Evolutionary conservation across 2,888 invertebrate species (phyloP).

Genomic region (Molorchus minor): DNA sequence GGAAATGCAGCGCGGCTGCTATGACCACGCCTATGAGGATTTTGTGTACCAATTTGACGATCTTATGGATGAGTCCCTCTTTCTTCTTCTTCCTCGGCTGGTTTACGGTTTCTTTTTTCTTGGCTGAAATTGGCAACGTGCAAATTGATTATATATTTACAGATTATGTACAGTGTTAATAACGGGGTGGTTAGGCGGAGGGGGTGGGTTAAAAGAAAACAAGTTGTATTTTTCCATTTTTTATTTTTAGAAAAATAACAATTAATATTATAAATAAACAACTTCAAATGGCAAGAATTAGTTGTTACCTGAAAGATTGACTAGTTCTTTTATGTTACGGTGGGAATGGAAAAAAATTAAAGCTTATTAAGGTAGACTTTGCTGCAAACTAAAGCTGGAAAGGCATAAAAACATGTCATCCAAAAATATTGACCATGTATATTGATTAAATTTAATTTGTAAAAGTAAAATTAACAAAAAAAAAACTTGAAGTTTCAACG

Average conservation of each 20-base stretch:
- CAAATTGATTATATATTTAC: constrained; percentile 1
- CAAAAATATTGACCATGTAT: too few species aligned
- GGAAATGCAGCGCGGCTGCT: constrained; percentile 75
- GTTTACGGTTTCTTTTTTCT: constrained; percentile 7
- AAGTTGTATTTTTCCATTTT: neutral
- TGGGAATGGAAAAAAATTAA: too few species aligned
- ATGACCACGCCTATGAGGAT: constrained; percentile 74
- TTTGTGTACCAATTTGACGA: constrained; percentile 75
- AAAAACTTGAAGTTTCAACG: too few species aligned
- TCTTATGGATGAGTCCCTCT: constrained; percentile 75
- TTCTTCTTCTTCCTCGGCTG: constrained; percentile 63
- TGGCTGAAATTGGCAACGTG: constrained; percentile 23
- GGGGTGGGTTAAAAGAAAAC: neutral
- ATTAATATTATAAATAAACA: neutral
- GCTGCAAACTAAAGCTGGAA: too few species aligned
- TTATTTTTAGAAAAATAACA: neutral
- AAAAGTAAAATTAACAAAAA: too few species aligned
- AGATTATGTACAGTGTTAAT: constrained; percentile 2
- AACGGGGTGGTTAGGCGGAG: neutral
- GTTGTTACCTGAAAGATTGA: constrained; percentile 2
- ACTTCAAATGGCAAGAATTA: constrained; percentile 8
- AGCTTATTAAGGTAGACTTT: too few species aligned
- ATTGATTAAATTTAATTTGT: too few species aligned
- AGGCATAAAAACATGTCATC: too few species aligned
- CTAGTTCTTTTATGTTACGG: too few species aligned